Conservation (phyloP, 2,888 invertebrate genomes). For the Thelaira solivaga region DNA sequence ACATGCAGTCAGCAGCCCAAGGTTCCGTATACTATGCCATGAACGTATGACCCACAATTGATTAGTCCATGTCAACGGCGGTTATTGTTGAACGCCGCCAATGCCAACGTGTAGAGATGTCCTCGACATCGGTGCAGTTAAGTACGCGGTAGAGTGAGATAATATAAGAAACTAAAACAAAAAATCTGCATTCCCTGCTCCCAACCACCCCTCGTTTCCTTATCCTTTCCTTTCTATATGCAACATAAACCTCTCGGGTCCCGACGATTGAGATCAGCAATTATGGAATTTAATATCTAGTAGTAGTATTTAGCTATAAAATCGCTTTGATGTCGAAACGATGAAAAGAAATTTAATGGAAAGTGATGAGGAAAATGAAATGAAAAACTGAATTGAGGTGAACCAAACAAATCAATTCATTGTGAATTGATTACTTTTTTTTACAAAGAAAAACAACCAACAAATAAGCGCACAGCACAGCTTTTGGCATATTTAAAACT, state of each 20-base stretch:
- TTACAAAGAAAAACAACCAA: not conserved
- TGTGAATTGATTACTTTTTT: not conserved
- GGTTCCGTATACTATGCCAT: slow-evolving; percentile 87
- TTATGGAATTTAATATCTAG: slow-evolving; percentile 54
- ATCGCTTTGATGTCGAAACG: too few relatives aligned
- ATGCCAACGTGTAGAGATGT: slow-evolving; percentile 75
- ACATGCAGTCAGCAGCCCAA: slow-evolving; percentile 66
- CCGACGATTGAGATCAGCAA: slow-evolving; percentile 56
- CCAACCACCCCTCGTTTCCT: not conserved
- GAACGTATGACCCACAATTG: slow-evolving; percentile 87
- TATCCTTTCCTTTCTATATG: not conserved
- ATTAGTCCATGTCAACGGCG: slow-evolving; percentile 76
- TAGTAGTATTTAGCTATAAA: too few relatives aligned
- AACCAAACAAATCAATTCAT: not conserved
- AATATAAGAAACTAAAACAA: slow-evolving; percentile 14
- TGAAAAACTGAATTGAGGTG: not conserved
- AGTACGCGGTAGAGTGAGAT: slow-evolving; percentile 65
- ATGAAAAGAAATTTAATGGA: not conserved
- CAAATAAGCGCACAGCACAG: slow-evolving; percentile 29
- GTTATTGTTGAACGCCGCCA: slow-evolving; percentile 74
- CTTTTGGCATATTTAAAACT: slow-evolving; percentile 31
- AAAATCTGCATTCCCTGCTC: not conserved
- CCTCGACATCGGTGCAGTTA: slow-evolving; percentile 73
- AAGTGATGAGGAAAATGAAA: not conserved
- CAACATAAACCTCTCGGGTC: not conserved